These are phyloP conservation scores for Intellagama lesueurii DNA, from an alignment of 2,797 vertebrate genomes.

Conservation along the genomic window DNA sequence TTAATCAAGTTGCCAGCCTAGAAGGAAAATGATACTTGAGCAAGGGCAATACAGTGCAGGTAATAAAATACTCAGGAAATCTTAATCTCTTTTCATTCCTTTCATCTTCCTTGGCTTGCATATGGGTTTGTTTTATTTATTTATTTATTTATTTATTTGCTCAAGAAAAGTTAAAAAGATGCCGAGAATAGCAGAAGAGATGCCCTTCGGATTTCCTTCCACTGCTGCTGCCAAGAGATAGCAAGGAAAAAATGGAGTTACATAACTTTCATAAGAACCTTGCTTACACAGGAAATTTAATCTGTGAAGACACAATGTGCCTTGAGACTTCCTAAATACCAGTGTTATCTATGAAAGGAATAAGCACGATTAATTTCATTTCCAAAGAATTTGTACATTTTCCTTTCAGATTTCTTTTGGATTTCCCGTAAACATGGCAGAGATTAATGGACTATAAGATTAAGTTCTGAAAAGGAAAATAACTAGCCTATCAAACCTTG, in stretches of 20 bases:
- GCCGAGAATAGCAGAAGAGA: not conserved
- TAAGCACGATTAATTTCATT: conserved; percentile 57
- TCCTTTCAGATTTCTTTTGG: conserved; percentile 19
- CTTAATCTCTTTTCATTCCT: not conserved
- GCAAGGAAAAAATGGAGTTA: conserved; percentile 59
- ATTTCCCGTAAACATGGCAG: conserved; percentile 25
- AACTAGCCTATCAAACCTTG: conserved; percentile 41
- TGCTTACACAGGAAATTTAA: conserved; percentile 66
- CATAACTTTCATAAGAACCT: conserved; percentile 55
- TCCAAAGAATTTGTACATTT: conserved; percentile 54
- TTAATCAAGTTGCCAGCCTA: not conserved
- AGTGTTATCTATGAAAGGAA: conserved; percentile 60
- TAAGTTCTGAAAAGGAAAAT: conserved; percentile 30
- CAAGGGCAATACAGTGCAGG: not conserved
- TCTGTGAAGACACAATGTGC: conserved; percentile 63
- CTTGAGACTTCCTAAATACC: conserved; percentile 65
- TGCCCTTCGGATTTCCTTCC: conserved; percentile 16
- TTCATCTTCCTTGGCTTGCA: not conserved
- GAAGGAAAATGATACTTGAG: not conserved
- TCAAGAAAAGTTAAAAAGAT: not conserved
- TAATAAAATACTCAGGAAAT: conserved; percentile 3
- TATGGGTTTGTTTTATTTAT: not conserved
- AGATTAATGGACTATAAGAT: conserved; percentile 39
- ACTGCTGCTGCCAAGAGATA: conserved; percentile 41
- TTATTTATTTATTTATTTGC: not conserved